phyloP scores from a whole-genome alignment of 2,113 vertebrate species.

The Corvus cornix region DNA sequence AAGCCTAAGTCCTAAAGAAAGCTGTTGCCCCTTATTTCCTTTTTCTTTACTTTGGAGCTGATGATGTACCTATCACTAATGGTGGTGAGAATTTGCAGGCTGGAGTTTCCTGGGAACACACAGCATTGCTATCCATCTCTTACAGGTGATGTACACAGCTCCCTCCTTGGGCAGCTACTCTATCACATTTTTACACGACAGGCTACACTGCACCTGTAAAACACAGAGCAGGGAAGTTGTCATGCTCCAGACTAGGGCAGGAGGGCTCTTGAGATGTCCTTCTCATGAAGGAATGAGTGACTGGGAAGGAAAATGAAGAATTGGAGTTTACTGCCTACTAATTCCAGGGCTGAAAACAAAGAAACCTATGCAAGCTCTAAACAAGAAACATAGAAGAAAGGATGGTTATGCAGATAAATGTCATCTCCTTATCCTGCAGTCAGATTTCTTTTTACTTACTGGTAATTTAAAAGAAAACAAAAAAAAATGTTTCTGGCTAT shows the following conservation, averaged over 20 bases:
- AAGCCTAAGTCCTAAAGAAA: background rate
- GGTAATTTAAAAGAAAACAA: background rate
- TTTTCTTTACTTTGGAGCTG: background rate
- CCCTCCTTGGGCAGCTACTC: background rate
- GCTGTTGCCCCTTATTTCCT: background rate
- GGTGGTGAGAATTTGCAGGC: background rate
- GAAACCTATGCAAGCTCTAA: background rate
- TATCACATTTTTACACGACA: fast-evolving
- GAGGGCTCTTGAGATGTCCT: background rate
- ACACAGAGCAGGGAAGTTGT: background rate
- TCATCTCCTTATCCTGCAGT: background rate
- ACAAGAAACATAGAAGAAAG: background rate
- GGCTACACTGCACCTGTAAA: background rate
- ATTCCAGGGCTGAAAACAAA: background rate
- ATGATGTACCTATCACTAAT: background rate
- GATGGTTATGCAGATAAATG: background rate
- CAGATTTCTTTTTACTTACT: background rate
- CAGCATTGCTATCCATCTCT: fast-evolving
- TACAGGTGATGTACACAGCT: background rate
- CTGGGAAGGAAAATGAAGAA: background rate
- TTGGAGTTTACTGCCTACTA: background rate
- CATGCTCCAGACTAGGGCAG: background rate
- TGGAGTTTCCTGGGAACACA: background rate
- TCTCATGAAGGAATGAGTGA: fast-evolving
- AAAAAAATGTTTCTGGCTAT: background rate